These are phyloP conservation scores for Mimas tiliae DNA, from an alignment of 2,888 invertebrate species.

Conservation along the genomic window DNA sequence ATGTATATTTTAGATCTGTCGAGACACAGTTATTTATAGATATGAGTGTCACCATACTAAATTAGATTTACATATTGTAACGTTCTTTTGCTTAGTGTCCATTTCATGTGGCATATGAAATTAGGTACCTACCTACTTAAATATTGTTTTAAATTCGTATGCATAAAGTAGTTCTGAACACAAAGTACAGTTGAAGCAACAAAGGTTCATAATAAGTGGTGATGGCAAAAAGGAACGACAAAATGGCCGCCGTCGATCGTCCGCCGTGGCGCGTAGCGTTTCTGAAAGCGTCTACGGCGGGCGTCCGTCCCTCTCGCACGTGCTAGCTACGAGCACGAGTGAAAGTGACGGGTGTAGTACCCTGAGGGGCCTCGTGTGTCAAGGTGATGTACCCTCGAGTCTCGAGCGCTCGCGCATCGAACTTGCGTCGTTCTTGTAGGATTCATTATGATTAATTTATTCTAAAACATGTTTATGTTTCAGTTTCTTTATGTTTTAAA, in stretches of 20 bases:
- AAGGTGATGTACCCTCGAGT: constrained; percentile 81
- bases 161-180: background rate
- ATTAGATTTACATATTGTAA: constrained; percentile 15
- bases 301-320: constrained; percentile 58
- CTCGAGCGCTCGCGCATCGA: constrained; percentile 49
- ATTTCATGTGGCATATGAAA: too few relatives aligned
- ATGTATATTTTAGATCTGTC: background rate
- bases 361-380: constrained; percentile 74
- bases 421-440: constrained; percentile 41
- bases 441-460: constrained; percentile 14
- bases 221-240: constrained; percentile 65
- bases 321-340: constrained; percentile 56
- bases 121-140: too few relatives aligned
- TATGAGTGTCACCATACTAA: constrained; percentile 17
- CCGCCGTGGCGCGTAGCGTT: constrained; percentile 71
- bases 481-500: constrained; percentile 8
- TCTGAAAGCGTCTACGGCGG: constrained; percentile 82
- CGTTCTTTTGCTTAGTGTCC: background rate
- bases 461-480: constrained; percentile 8
- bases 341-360: constrained; percentile 61
- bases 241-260: constrained; percentile 66
- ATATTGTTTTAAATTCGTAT: too few relatives aligned
- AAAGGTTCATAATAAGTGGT: constrained; percentile 23
- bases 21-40: constrained; percentile 12
- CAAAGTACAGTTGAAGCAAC: background rate